These are phyloP conservation scores for Diceros bicornis DNA, from an alignment of 2,797 vertebrate species.

Conservation along the genomic window DNA sequence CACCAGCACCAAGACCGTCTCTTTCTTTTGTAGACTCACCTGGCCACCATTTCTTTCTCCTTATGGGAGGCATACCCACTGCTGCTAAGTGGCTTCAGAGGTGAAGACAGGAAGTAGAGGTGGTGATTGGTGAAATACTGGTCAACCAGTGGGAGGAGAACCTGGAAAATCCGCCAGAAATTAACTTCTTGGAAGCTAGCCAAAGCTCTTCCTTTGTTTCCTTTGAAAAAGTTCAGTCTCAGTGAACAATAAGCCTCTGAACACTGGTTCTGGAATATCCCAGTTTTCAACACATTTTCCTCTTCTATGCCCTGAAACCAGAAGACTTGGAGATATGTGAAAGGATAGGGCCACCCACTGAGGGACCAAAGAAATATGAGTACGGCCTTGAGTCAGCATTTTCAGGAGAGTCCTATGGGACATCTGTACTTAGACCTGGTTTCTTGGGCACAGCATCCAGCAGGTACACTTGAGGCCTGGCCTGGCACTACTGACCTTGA, in stretches of 20 bases:
- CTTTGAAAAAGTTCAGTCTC: neutral
- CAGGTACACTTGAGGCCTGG: neutral
- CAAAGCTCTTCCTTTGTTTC: neutral
- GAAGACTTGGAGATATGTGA: neutral
- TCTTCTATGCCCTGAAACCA: neutral
- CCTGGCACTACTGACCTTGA: neutral
- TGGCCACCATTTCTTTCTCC: conserved; percentile 99
- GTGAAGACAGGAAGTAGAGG: conserved; percentile 98
- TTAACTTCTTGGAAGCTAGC: neutral
- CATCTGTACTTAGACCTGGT: neutral
- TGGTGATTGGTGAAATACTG: conserved; percentile 99
- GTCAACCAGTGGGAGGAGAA: conserved; percentile 98
- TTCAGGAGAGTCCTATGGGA: neutral
- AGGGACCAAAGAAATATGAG: neutral
- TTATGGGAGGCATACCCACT: conserved; percentile 99
- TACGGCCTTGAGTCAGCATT: neutral
- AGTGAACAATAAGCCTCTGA: neutral
- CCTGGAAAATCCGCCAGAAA: conserved; percentile 89
- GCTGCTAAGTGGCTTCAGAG: conserved; percentile 97
- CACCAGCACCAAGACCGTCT: neutral
- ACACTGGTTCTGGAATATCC: neutral
- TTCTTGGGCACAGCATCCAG: neutral
- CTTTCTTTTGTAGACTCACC: conserved; percentile 88
- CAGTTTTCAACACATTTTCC: neutral
- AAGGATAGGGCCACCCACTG: neutral